Evolutionary conservation across 37 sponge, comb jelly and placozoan species (phyloP), one percentile per base, ranked within the genome.

Genomic region (Cliona cf. orientalis): DNA sequence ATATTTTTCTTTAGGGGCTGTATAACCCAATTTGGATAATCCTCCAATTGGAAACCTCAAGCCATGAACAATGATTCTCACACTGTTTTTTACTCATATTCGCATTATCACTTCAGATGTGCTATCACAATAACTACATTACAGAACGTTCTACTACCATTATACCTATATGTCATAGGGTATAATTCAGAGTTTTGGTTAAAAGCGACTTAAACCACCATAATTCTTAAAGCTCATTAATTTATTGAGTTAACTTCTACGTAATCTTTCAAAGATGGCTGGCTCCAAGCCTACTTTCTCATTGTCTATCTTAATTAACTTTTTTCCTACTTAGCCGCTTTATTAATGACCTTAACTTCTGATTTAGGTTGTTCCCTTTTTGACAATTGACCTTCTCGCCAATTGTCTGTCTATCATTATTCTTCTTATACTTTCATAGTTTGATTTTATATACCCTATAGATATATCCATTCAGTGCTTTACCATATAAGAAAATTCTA

Each of bases 31-130:
- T 84, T 67, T 58, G 75, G 93, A 88, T 60, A 53, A 80, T 87
- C 90, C 77, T 75, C 59, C 49, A 65, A 80, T 89, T 85, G 93
- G 89, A 92, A 92, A 74, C 93, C 90, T 84, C 76, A 73, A 86
- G 93, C 87, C 42, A 53, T 89, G 93, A 83, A 58, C 89, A 88
- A 67, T 78, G 93, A 79, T 88, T 90, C 66, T 63, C 87, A 89
- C 93, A 89, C 64, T 93, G 79, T 81, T 82, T 82, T 81, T 90
- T 93, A 93, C 94, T 93, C 87, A 93, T 93, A 83, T 90, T 93
- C 91, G 87, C 90, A 93, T 89, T 90, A 86, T 93, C 91, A 86
- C 91, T 86, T 65, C 84, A 79, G 94, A 89, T 90, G 39, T 22
- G 79, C 88, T 87, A 77, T 82, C 74, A 72, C 84, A 57, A 57